phyloP scores from a whole-genome alignment of 1,140 invertebrate genomes.

The Scylla paramamosain region DNA sequence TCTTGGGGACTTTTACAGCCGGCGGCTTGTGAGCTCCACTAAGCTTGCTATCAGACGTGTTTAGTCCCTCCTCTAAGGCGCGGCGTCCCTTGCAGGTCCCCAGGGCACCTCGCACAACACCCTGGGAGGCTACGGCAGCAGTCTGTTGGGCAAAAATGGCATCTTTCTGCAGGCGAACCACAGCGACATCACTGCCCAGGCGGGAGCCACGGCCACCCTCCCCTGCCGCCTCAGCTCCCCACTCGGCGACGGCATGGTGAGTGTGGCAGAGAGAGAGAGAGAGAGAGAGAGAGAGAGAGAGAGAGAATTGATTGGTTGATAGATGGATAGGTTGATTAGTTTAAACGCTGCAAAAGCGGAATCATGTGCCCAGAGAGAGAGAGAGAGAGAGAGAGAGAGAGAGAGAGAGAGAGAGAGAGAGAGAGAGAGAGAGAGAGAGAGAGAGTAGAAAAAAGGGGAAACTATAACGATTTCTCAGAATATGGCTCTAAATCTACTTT shows the following conservation, averaged over 20 bases:
- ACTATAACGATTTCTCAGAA: too few species aligned
- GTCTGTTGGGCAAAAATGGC: constrained; percentile 80
- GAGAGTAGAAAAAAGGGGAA: constrained; percentile 44
- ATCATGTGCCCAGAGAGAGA: constrained; percentile 80
- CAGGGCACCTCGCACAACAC: constrained; percentile 50
- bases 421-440: constrained; percentile 45
- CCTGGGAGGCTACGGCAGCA: constrained; percentile 46
- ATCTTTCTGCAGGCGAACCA: constrained; percentile 91
- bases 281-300: constrained; percentile 2
- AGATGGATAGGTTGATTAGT: too few species aligned
- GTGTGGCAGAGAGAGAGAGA: constrained; percentile 79
- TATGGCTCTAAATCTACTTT: too few species aligned
- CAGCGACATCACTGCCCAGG: constrained; percentile 89
- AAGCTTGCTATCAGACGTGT: too few species aligned
- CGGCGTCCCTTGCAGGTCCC: constrained; percentile 17
- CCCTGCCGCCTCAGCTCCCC: constrained; percentile 91
- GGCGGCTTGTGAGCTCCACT: too few species aligned
- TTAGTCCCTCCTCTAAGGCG: too few species aligned
- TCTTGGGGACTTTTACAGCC: too few species aligned
- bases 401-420: neutral
- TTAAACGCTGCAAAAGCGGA: neutral
- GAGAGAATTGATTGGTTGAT: constrained; percentile 8
- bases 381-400: neutral
- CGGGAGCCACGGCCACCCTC: constrained; percentile 88
- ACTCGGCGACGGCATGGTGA: constrained; percentile 90